Evolutionary conservation across 2,888 invertebrate species (phyloP).

Genomic region (Cryptus armator): DNA sequence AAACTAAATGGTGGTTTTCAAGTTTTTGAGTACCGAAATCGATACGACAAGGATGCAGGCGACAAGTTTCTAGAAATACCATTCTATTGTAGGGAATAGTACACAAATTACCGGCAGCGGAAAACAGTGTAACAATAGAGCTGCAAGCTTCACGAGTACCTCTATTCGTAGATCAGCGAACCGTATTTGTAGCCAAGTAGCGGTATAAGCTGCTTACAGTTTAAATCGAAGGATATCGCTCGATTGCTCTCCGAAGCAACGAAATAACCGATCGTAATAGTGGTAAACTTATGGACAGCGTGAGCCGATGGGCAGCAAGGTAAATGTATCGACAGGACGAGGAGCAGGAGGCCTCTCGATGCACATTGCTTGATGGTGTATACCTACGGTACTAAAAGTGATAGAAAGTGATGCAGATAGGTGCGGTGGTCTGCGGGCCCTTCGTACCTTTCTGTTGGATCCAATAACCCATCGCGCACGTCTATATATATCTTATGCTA

Average conservation of each 20-base stretch:
- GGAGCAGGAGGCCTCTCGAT: constrained; percentile 50
- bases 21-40: too few species aligned
- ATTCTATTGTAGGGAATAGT: too few species aligned
- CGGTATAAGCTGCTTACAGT: constrained; percentile 1
- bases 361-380: constrained; percentile 44
- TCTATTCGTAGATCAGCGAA: neutral
- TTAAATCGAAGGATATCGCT: constrained; percentile 33
- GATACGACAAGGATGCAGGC: neutral
- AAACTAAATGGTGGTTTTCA: too few species aligned
- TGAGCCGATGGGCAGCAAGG: neutral
- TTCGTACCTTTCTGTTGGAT: constrained; percentile 15
- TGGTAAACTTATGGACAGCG: constrained; percentile 34
- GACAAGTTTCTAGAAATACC: too few species aligned
- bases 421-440: constrained; percentile 38
- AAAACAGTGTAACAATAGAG: neutral
- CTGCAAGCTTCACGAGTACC: neutral
- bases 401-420: constrained; percentile 13
- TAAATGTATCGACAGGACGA: neutral
- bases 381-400: constrained; percentile 24
- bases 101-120: too few species aligned
- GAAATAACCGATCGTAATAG: constrained; percentile 23
- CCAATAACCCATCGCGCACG: constrained; percentile 33
- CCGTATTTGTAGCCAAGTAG: neutral
- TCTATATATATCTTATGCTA: constrained; percentile 6
- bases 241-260: constrained; percentile 31